Evolutionary conservation across 2,888 invertebrate species (phyloP), one percentile per base, ranked within the genome.

Genomic region (Stegophylla sp.): DNA sequence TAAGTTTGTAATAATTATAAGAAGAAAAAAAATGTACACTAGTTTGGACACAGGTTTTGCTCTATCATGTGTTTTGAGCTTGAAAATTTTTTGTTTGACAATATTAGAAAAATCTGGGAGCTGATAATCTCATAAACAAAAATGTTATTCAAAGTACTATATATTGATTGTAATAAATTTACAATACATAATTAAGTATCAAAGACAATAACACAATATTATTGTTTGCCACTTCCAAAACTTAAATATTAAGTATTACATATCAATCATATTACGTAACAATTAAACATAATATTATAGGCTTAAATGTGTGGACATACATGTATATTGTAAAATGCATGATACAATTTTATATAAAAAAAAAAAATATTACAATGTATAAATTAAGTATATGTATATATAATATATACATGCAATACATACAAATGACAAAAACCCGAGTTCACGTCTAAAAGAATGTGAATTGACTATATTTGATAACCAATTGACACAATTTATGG

Each of bases 221-320:
- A 75, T 51, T 51, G 48, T 34, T 51, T 75, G 63, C 34, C 74
- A 63, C 17, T 51, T 74, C 51, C 74, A 34, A 53, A 74, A 75
- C 74, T 63, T 75, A 75, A 34, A 63, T 9, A 20, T 64, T 63
- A 51, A 75, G 12, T 64, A 64, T 34, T 73, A 73, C 34, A 75
- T 63, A 64, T 48, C 23, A 63, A 75, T 51, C 20, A 64, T 45
- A 23, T 48, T 63, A 63, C 34, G 48, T 63, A 63, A 63, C 48
- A 74, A 71, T 2, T 20, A 53, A 41, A 51, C 1, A 69, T 51
- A 20, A 51, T 51, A n/a, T 48, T 75, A 17, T 75, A 34, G 23
- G 34, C 61, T 34, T 73, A 61, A 61, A 73, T 61, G 20, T 53
- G 17, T 13, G 26, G 17, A 7, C 45, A 12, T 56, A 23, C 12